Conservation (phyloP, 2,888 invertebrate species). For the Euspilapteryx auroguttella region DNA sequence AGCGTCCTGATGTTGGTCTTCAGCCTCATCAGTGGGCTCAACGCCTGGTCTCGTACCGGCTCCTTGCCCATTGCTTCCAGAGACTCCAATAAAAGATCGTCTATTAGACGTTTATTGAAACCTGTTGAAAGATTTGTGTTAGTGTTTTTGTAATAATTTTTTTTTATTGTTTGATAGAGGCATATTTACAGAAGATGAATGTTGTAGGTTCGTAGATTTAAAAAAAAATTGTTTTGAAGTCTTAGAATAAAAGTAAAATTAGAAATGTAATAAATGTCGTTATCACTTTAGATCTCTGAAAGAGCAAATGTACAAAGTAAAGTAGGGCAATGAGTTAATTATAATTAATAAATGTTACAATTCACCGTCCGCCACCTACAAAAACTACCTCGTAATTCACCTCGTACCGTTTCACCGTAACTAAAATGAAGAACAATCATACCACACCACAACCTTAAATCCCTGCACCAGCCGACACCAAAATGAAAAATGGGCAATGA, state of each 20-base stretch:
- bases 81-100: slow-evolving; percentile 78
- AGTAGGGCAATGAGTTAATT: too few relatives aligned
- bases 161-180: neutral
- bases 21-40: slow-evolving; percentile 66
- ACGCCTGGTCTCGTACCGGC: slow-evolving; percentile 61
- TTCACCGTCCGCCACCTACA: too few relatives aligned
- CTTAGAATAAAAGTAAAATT: too few relatives aligned
- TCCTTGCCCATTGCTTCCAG: slow-evolving; percentile 72
- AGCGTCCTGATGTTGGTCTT: slow-evolving; percentile 76
- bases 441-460: neutral
- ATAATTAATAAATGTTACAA: too few relatives aligned
- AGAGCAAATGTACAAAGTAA: too few relatives aligned
- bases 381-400: too few relatives aligned
- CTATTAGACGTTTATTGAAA: slow-evolving; percentile 73
- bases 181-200: neutral
- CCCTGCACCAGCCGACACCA: slow-evolving; percentile 37
- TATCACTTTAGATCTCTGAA: too few relatives aligned
- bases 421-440: too few relatives aligned
- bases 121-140: slow-evolving; percentile 19
- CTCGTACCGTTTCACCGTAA: too few relatives aligned
- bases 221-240: neutral
- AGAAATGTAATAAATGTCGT: too few relatives aligned
- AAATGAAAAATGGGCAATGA: slow-evolving; percentile 33
- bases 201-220: neutral
- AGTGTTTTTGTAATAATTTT: neutral